phyloP scores from a whole-genome alignment of 2,888 invertebrate species.

The Thereva nobilitata region DNA sequence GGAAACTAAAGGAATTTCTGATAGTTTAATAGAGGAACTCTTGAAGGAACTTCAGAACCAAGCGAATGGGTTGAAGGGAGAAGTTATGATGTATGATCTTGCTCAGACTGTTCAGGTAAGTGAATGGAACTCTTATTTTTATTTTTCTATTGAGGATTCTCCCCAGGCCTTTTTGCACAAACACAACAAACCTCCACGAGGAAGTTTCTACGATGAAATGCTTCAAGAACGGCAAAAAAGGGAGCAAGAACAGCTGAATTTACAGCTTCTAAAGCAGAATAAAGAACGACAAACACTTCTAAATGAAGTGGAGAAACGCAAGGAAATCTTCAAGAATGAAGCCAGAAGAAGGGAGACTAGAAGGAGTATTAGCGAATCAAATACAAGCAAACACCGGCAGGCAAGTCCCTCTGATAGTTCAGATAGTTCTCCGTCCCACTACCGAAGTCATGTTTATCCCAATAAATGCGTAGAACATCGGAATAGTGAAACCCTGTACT shows the following conservation, averaged over 20 bases:
- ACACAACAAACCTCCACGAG: slow-evolving; percentile 77
- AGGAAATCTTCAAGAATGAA: slow-evolving; percentile 75
- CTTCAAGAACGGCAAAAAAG: slow-evolving; percentile 70
- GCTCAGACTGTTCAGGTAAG: slow-evolving; percentile 72
- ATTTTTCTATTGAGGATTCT: background rate
- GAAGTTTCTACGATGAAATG: slow-evolving; percentile 94
- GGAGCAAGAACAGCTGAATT: slow-evolving; percentile 66
- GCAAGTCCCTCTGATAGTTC: slow-evolving; percentile 63
- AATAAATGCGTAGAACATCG: slow-evolving; percentile 60
- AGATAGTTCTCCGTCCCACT: slow-evolving; percentile 59
- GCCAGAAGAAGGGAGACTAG: slow-evolving; percentile 61
- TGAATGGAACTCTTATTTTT: background rate
- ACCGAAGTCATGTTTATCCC: slow-evolving; percentile 52
- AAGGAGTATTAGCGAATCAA: slow-evolving; percentile 61
- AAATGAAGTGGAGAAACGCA: slow-evolving; percentile 76
- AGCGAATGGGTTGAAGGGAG: slow-evolving; percentile 67
- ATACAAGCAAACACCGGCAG: slow-evolving; percentile 51
- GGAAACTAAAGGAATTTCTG: slow-evolving; percentile 80
- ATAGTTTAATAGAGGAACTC: slow-evolving; percentile 67
- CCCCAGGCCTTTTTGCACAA: slow-evolving; percentile 75
- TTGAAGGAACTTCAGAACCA: slow-evolving; percentile 64
- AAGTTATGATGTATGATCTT: slow-evolving; percentile 86
- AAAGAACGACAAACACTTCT: slow-evolving; percentile 72
- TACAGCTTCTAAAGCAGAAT: slow-evolving; percentile 68
- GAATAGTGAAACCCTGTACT: slow-evolving; percentile 62